Evolutionary conservation across 35 echinoderm and acorn worm species (phyloP).

Genomic region (Nesometra sesokonis): DNA sequence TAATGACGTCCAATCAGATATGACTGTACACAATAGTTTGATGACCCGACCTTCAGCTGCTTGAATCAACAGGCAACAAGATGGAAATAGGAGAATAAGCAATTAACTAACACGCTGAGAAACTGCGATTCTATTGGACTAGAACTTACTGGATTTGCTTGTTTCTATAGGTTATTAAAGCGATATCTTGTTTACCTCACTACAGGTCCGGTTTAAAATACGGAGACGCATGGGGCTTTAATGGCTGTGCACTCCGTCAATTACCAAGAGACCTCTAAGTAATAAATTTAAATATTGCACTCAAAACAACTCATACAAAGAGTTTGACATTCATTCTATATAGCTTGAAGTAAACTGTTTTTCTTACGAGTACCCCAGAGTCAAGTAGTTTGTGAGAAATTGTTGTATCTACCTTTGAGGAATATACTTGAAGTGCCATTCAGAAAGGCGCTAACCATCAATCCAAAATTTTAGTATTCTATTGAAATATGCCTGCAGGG

Average conservation of each 20-base stretch:
- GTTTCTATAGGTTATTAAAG: background rate
- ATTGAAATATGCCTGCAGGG: too few species aligned
- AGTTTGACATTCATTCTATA: background rate
- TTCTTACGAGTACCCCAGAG: too few species aligned
- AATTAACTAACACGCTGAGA: background rate
- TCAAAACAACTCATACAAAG: background rate
- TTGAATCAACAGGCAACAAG: background rate
- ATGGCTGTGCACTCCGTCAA: background rate
- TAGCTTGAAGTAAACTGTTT: background rate
- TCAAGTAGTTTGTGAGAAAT: too few species aligned
- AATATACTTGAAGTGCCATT: too few species aligned
- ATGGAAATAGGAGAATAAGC: background rate
- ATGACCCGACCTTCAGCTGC: background rate
- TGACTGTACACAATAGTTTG: background rate
- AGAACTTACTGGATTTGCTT: background rate
- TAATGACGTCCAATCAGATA: background rate
- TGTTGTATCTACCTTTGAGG: too few species aligned
- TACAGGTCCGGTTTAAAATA: background rate
- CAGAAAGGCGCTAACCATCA: too few species aligned
- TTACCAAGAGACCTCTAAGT: background rate
- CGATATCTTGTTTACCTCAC: background rate
- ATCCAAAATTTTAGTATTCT: too few species aligned
- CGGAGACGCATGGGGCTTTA: background rate
- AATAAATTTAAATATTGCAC: background rate
- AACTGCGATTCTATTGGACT: background rate